Conservation (phyloP, 1,140 invertebrate genomes). For the Tribolium castaneum region DNA sequence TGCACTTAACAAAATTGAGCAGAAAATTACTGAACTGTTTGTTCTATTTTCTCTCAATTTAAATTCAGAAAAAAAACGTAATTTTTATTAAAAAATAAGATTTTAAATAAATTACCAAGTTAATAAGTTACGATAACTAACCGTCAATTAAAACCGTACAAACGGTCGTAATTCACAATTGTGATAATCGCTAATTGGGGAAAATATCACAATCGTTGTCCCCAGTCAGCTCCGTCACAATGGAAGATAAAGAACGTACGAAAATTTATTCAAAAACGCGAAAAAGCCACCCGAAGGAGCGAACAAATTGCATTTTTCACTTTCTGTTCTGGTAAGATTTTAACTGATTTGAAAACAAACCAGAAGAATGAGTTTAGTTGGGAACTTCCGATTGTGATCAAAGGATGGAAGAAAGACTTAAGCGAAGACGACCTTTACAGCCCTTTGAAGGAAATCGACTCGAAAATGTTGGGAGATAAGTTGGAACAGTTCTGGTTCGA, state of each 20-base stretch:
- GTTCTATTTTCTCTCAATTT: too few relatives aligned
- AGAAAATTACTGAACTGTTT: too few relatives aligned
- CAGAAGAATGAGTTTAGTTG: conserved; percentile 55
- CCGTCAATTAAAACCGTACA: background rate
- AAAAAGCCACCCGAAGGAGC: conserved; percentile 9
- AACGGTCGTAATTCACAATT: background rate
- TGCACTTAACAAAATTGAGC: too few relatives aligned
- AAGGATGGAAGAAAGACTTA: conserved; percentile 56
- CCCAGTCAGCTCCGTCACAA: background rate
- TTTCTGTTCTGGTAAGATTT: conserved; percentile 26
- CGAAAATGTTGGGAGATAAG: conserved; percentile 66
- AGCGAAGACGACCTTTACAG: conserved; percentile 56
- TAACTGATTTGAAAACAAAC: too few relatives aligned
- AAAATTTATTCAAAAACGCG: background rate
- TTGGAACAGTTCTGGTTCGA: conserved; percentile 69
- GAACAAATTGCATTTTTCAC: background rate
- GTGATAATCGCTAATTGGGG: background rate
- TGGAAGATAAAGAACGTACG: background rate
- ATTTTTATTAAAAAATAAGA: too few relatives aligned
- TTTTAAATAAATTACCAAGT: too few relatives aligned
- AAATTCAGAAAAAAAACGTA: too few relatives aligned
- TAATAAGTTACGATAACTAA: background rate
- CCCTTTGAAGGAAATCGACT: conserved; percentile 51
- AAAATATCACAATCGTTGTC: background rate
- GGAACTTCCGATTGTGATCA: conserved; percentile 60